Conservation (phyloP, 2,888 invertebrate genomes). For the Allophyes oxyacanthae region DNA sequence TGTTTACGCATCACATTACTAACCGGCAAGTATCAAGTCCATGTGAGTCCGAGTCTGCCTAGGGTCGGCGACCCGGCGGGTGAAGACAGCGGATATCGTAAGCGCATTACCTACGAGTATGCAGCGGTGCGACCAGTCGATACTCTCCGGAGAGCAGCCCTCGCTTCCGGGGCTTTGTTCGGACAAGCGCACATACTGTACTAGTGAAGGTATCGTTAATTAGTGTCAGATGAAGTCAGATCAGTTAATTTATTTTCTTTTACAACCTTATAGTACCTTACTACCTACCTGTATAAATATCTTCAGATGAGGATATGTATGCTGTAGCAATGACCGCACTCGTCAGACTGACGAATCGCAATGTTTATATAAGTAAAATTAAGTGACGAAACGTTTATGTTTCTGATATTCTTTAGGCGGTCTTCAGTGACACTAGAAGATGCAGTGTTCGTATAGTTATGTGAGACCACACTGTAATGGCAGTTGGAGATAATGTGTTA, state of each 20-base stretch:
- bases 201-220: slow-evolving; percentile 6
- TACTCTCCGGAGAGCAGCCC: slow-evolving; percentile 13
- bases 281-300: too few relatives aligned
- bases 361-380: too few relatives aligned
- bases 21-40: slow-evolving; percentile 16
- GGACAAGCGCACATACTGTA: background rate
- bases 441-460: too few relatives aligned
- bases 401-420: too few relatives aligned
- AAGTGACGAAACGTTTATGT: too few relatives aligned
- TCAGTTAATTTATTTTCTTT: background rate
- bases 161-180: slow-evolving; percentile 34
- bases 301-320: too few relatives aligned
- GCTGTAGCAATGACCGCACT: too few relatives aligned
- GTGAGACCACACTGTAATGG: too few relatives aligned
- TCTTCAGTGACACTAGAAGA: too few relatives aligned
- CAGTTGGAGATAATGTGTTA: too few relatives aligned
- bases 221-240: background rate
- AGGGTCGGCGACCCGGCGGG: slow-evolving; percentile 34
- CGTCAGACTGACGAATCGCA: too few relatives aligned
- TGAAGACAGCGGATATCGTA: slow-evolving; percentile 25
- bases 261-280: too few relatives aligned
- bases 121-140: background rate
- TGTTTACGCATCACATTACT: slow-evolving; percentile 27
- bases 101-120: slow-evolving; percentile 16
- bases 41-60: slow-evolving; percentile 2